Evolutionary conservation across 2,113 vertebrate species (phyloP), one percentile per base, ranked within the genome.

Genomic region (Dendrocopos noguchii): DNA sequence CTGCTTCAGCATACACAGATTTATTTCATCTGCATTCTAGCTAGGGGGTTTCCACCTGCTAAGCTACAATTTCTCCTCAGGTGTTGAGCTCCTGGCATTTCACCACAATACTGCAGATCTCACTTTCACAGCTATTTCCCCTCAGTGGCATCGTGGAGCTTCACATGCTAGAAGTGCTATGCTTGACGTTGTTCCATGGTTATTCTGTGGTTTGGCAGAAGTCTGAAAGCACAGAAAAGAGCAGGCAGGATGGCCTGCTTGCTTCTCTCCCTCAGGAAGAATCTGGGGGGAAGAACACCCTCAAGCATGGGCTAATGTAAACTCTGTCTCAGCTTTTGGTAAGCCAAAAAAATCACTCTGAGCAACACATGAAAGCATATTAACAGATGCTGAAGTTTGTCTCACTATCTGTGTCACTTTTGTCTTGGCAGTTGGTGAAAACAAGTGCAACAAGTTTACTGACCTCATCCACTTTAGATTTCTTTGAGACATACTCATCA

Each of bases 401-500:
- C 55, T 59, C 57, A 42, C 27, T 11, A 61, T 18, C n/a, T 44
- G 2, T 28, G 24, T 61, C 12, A 16, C 25, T 79, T 85, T 9
- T 17, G 6, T 64, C 24, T 46, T 59, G 15, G 33, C 27, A 79
- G 9, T 66, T 22, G 53, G 7, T 16, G 3, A 75, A 70, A 79
- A 18, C 15, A 63, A 59, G 5, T 44, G 21, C 12, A 64, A 14
- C 4, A 46, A 9, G 15, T 65, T 68, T 88, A 94, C 97, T 94
- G 76, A 98, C 98, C 98, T 98, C 99, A 73, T 99, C 99, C 42
- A 98, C 80, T 93, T 98, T 99, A 7, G 97, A 72, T 93, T 98
- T 99, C 96, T 99, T 99, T 25, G 98, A 77, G 6, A 98, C 92
- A 16, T 98, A 98, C 17, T 97, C 98, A 47, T 99, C 98, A 39